These are phyloP conservation scores for Chrysotoxum bicinctum DNA, from an alignment of 2,888 invertebrate genomes.

Conservation along the genomic window DNA sequence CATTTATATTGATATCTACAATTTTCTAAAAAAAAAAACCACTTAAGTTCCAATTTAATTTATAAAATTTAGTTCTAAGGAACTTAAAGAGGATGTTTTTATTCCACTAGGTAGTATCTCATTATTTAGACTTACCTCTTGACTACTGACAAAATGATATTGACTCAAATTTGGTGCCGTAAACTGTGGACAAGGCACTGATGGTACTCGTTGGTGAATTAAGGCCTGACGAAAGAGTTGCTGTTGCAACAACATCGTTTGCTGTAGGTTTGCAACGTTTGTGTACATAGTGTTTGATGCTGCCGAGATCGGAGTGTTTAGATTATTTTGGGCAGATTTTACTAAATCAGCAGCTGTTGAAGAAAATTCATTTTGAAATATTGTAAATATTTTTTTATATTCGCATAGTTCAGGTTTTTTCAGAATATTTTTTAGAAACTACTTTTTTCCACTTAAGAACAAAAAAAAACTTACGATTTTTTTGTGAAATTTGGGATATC, in stretches of 20 bases:
- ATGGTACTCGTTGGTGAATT: conserved; percentile 75
- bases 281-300: conserved; percentile 87
- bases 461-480: conserved; percentile 23
- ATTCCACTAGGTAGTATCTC: no score
- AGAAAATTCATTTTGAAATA: neutral
- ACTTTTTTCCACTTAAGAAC: neutral
- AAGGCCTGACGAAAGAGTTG: conserved; percentile 84
- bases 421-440: neutral
- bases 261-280: conserved; percentile 86
- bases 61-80: no score
- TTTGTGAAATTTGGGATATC: conserved; percentile 17
- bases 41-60: no score
- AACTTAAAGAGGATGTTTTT: no score
- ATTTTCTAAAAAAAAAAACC: no score
- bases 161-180: conserved; percentile 84
- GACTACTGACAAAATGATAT: conserved; percentile 84
- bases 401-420: neutral
- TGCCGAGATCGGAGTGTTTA: conserved; percentile 73
- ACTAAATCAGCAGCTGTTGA: conserved; percentile 11
- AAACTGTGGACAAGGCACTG: conserved; percentile 79
- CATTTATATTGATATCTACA: no score
- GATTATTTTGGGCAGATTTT: conserved; percentile 11
- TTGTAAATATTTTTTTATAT: neutral
- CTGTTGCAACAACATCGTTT: conserved; percentile 87
- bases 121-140: conserved; percentile 80